These are phyloP conservation scores for Rhagologus leucostigma DNA, from an alignment of 2,113 vertebrate species.

Conservation along the genomic window DNA sequence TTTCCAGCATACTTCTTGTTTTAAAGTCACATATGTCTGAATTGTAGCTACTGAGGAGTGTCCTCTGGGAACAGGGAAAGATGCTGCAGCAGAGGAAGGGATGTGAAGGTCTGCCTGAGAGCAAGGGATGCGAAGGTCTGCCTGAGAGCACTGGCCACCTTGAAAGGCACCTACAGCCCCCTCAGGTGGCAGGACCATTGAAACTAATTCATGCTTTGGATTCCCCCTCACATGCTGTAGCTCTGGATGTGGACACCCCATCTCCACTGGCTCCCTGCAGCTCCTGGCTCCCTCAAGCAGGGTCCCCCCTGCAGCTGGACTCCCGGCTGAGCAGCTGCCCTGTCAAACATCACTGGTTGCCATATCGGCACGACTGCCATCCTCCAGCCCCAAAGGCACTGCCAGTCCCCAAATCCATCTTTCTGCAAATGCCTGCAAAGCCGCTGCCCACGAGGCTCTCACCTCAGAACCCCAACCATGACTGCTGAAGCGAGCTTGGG, in stretches of 20 bases:
- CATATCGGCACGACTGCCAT: accelerated
- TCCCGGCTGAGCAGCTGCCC: neutral
- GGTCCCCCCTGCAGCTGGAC: accelerated
- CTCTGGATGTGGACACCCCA: neutral
- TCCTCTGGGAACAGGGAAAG: neutral
- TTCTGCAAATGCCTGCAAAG: neutral
- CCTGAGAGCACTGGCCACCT: neutral
- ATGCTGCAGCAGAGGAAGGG: neutral
- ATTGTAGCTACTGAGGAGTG: neutral
- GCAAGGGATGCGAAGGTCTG: neutral
- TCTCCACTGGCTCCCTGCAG: neutral
- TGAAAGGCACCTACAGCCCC: neutral
- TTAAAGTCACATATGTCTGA: neutral
- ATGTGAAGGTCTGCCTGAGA: neutral
- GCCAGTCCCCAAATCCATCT: accelerated
- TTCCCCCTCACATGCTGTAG: neutral
- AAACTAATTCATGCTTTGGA: neutral
- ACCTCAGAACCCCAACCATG: accelerated
- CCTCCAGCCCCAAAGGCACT: neutral
- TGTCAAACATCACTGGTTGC: accelerated
- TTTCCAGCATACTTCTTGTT: neutral
- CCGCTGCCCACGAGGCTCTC: neutral
- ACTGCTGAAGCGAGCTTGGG: neutral
- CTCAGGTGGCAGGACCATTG: neutral
- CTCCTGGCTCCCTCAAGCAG: neutral